Base-by-base conservation (phyloP, 2,797 vertebrate species). In the Odontamblyopus lacepedii region DNA sequence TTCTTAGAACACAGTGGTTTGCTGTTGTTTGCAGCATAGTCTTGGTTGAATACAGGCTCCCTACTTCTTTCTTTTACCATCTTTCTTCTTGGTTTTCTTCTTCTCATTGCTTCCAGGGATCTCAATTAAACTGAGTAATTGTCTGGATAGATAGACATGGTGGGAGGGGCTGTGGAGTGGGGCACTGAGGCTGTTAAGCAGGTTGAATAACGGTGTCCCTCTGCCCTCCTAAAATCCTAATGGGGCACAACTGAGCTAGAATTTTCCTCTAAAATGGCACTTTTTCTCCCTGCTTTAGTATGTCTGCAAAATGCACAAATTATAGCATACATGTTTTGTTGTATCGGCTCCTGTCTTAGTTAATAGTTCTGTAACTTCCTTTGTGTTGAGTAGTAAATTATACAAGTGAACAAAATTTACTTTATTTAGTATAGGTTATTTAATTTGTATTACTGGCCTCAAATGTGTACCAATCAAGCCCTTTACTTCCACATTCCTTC, bases 1-100 rank as follows among this genome's bases (percentile, higher is more conserved):
- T 93, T 94, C 91, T 93, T 91, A 76, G 19, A 70, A 73, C 69
- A 91, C 86, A 84, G 85, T 72, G 88, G 87, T 87, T 91, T 65
- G 79, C 87, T 90, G 88, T 91, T 93, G 90, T 94, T 92, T 88
- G 93, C 87, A 79, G 90, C 94, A 91, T 86, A 87, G 85, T 89
- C 86, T 74, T 77, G 82, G 76, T 89, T 87, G 88, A 87, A 94
- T 94, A 91, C 90, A 83, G 89, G 73, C 74, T 84, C 84, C 79
- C 81, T 80, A 78, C 76, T 87, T 76, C 86, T 87, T 88, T 91
- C 84, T 90, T 87, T 82, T 77, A 76, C 84, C 84, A 81, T 76
- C 80, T 85, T 75, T 85, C 77, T 86, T 80, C n/a, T 79, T 68
- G 55, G 87, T 92, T 89, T 87, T 86, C 83, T 88, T 85, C 83